These are phyloP conservation scores for Anguilla megastoma DNA, from an alignment of 2,797 vertebrate species.

Conservation along the genomic window DNA sequence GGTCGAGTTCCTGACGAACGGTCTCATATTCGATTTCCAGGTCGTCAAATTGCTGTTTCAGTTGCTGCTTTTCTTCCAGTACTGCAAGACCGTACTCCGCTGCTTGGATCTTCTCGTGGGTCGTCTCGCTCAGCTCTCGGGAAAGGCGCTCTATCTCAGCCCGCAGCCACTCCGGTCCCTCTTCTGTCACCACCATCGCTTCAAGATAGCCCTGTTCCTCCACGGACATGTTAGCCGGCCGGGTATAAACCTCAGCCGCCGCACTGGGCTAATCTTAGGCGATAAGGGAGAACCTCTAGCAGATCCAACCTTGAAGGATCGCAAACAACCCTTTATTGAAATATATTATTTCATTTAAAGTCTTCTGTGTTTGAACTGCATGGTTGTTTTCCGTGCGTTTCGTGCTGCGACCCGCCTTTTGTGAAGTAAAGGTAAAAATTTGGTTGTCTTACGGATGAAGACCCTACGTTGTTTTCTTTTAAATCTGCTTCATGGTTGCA, in stretches of 20 bases:
- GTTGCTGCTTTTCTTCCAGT: slow-evolving; percentile 95
- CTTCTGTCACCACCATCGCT: slow-evolving; percentile 83
- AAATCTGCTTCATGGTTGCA: slow-evolving; percentile 36
- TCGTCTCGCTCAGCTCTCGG: slow-evolving; percentile 90
- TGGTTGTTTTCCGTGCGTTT: slow-evolving; percentile 43
- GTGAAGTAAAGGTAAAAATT: slow-evolving; percentile 16
- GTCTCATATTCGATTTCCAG: slow-evolving; percentile 89
- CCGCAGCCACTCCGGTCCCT: slow-evolving; percentile 84
- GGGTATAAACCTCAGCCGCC: slow-evolving; percentile 26
- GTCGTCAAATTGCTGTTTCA: slow-evolving; percentile 90
- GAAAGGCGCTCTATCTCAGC: slow-evolving; percentile 83
- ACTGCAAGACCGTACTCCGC: slow-evolving; percentile 95
- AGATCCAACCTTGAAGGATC: slow-evolving; percentile 62
- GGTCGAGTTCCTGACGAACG: slow-evolving; percentile 86
- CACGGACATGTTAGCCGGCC: slow-evolving; percentile 72
- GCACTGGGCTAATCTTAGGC: slow-evolving; percentile 50
- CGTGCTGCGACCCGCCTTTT: slow-evolving; percentile 23
- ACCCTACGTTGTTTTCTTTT: slow-evolving; percentile 42
- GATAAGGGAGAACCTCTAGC: slow-evolving; percentile 43
- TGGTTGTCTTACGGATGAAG: slow-evolving; percentile 21
- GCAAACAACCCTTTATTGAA: slow-evolving; percentile 45
- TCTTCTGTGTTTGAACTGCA: slow-evolving; percentile 62
- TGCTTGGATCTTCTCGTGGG: slow-evolving; percentile 95
- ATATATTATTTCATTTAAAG: slow-evolving; percentile 56
- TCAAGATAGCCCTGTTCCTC: slow-evolving; percentile 83